phyloP scores from a whole-genome alignment of 2,797 vertebrate genomes.

The Syncerus caffer region DNA sequence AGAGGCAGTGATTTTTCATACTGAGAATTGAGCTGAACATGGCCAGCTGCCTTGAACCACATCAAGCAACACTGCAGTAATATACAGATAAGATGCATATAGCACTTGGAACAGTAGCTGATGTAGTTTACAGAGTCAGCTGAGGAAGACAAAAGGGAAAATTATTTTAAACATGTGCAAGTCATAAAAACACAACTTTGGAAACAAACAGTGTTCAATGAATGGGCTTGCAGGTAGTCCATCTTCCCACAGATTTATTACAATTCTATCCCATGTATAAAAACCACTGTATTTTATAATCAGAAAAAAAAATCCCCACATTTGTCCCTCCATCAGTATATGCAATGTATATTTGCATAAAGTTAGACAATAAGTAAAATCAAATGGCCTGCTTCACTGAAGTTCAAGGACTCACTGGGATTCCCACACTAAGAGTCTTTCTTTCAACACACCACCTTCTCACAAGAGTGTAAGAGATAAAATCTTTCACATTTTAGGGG shows the following conservation, averaged over 20 bases:
- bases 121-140: not conserved
- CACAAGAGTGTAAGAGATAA: not conserved
- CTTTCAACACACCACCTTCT: not conserved
- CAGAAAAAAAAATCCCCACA: not conserved
- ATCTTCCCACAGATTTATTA: not conserved
- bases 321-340: not conserved
- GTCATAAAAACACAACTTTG: conserved; percentile 23
- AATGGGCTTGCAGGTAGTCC: not conserved
- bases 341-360: not conserved
- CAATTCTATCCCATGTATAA: not conserved
- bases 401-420: not conserved
- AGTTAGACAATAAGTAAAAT: not conserved
- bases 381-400: not conserved
- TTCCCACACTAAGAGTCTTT: not conserved
- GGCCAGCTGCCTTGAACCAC: not conserved
- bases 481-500: not conserved
- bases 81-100: not conserved
- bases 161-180: not conserved
- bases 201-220: not conserved
- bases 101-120: not conserved
- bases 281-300: not conserved
- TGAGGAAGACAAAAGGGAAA: not conserved
- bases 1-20: not conserved
- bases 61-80: not conserved
- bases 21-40: not conserved